Evolutionary conservation across 1,140 invertebrate species (phyloP).

Genomic region (Panonychus citri): DNA sequence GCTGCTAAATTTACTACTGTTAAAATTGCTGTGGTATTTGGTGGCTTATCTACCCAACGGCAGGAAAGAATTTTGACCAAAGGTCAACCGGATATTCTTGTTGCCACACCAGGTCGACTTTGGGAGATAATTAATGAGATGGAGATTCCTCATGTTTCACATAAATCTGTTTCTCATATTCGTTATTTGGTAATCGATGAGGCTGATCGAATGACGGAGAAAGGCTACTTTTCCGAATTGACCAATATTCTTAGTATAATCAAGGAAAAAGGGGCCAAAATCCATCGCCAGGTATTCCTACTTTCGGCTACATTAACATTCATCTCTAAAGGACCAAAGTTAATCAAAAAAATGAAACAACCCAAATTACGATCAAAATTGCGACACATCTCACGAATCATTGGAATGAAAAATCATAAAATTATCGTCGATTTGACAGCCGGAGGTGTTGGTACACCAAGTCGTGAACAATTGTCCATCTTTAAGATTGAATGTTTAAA

Average conservation of each 20-base stretch:
- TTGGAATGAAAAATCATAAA: constrained; percentile 54
- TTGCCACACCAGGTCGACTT: constrained; percentile 80
- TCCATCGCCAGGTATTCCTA: constrained; percentile 65
- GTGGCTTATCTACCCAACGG: constrained; percentile 69
- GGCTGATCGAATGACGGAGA: constrained; percentile 93
- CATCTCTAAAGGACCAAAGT: constrained; percentile 50
- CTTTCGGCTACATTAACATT: constrained; percentile 92
- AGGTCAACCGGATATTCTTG: constrained; percentile 61
- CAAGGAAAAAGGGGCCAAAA: not conserved
- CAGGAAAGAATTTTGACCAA: constrained; percentile 59
- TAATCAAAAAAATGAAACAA: constrained; percentile 13
- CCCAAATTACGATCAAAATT: constrained; percentile 3
- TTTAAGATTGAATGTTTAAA: constrained; percentile 24
- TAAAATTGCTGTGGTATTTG: constrained; percentile 53
- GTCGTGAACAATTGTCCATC: constrained; percentile 25
- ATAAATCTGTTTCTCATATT: constrained; percentile 17
- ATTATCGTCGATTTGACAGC: constrained; percentile 79
- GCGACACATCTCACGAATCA: constrained; percentile 30
- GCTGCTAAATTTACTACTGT: constrained; percentile 56
- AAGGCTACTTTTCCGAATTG: constrained; percentile 84
- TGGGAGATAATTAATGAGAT: constrained; percentile 68
- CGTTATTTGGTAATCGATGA: constrained; percentile 85
- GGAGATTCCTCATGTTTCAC: not conserved
- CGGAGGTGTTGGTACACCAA: constrained; percentile 19
- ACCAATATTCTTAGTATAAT: constrained; percentile 45